Conservation (phyloP, 2,888 invertebrate genomes). For the Caenorhabditis zanzibari region DNA sequence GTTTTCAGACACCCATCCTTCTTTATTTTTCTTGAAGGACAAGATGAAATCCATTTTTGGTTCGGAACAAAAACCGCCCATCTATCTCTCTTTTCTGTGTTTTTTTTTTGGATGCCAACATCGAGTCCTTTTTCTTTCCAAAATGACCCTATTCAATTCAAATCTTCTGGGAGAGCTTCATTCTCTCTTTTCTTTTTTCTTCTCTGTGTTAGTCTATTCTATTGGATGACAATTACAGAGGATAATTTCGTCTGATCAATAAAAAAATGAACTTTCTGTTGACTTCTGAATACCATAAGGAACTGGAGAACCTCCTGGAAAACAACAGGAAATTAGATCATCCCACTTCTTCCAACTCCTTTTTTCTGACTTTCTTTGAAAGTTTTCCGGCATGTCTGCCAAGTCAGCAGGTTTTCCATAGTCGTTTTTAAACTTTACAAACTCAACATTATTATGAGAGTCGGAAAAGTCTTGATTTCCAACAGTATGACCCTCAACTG, state of each 20-base stretch:
- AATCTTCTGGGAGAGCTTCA: slow-evolving; percentile 43
- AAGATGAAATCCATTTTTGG: slow-evolving; percentile 17
- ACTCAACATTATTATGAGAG: too few species aligned
- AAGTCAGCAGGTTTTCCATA: not conserved
- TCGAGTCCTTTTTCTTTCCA: slow-evolving; percentile 9
- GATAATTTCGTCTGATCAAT: not conserved
- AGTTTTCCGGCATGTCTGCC: not conserved
- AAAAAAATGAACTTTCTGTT: not conserved
- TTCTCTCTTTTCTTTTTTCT: slow-evolving; percentile 10
- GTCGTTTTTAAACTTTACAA: not conserved
- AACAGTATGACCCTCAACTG: too few species aligned
- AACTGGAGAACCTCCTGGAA: not conserved
- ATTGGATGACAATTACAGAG: slow-evolving; percentile 2
- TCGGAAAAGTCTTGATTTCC: too few species aligned
- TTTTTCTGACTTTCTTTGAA: slow-evolving; percentile 6
- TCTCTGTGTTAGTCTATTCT: slow-evolving; percentile 6
- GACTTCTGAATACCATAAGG: not conserved
- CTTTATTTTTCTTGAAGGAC: not conserved
- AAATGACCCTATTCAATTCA: slow-evolving; percentile 58
- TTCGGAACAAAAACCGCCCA: slow-evolving; percentile 26
- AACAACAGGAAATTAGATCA: slow-evolving; percentile 37
- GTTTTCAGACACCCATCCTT: not conserved
- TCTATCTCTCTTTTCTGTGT: slow-evolving; percentile 17
- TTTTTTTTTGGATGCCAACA: slow-evolving; percentile 23
- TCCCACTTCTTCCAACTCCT: slow-evolving; percentile 10